phyloP scores from a whole-genome alignment of 1,140 invertebrate genomes.

The Drosophila arawakana region DNA sequence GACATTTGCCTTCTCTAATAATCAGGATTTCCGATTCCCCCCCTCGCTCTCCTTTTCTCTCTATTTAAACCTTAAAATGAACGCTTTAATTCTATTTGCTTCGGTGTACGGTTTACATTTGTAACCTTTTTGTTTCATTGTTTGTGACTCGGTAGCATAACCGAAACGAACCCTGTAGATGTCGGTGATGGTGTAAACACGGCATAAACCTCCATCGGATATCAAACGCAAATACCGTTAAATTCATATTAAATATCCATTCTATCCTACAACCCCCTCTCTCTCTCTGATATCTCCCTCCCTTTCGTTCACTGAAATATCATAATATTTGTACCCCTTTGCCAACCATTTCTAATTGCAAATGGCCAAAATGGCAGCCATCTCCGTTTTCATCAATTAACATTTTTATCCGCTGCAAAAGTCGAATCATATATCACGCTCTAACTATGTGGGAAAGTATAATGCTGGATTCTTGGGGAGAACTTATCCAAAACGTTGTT shows the following conservation, averaged over 20 bases:
- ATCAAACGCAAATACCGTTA: constrained; percentile 42
- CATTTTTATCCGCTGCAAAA: too few species aligned
- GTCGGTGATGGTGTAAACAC: constrained; percentile 50
- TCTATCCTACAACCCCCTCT: not conserved
- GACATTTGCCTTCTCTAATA: constrained; percentile 79
- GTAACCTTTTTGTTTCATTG: constrained; percentile 71
- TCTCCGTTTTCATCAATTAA: too few species aligned
- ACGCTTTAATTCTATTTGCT: constrained; percentile 73
- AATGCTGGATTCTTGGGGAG: too few species aligned
- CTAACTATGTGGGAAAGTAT: too few species aligned
- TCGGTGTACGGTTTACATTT: constrained; percentile 76
- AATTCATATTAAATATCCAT: constrained; percentile 32
- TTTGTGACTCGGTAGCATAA: constrained; percentile 48
- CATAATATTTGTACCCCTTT: too few species aligned
- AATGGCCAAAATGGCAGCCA: not conserved
- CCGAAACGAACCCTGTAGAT: constrained; percentile 51
- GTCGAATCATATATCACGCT: too few species aligned
- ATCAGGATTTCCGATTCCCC: constrained; percentile 69
- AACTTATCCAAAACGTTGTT: too few species aligned
- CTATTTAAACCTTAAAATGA: constrained; percentile 51
- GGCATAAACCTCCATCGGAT: constrained; percentile 24
- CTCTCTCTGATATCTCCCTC: too few species aligned
- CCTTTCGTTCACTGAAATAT: too few species aligned
- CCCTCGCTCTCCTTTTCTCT: too few species aligned
- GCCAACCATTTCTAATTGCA: not conserved